Base-by-base conservation (phyloP, 2,113 vertebrate species). In the Oncorhynchus clarkii region DNA sequence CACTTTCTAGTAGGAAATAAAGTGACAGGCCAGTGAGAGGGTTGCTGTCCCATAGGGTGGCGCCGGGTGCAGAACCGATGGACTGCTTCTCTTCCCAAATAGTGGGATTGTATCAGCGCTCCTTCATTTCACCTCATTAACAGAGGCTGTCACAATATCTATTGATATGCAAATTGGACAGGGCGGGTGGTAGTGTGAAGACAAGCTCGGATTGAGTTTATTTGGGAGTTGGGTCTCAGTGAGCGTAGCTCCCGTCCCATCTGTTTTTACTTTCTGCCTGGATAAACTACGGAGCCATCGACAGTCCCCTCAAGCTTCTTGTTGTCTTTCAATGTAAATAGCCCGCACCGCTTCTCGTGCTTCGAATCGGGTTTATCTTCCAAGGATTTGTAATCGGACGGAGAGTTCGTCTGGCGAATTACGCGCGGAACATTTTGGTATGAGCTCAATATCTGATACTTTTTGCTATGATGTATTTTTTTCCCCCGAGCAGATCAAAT, bases 131-230 rank as follows among this genome's bases (percentile, higher is more conserved):
- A 2, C 27, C 16, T 71, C 6, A 27, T 8, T 78, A 67, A 74
- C 31, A 12, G 51, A 59, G 60, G 27, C 22, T 79, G 70, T 57
- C 72, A 54, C 73, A 67, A 49, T 34, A 45, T 45, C 1, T 39
- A 45, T 80, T 80, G 22, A 80, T 62, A 84, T 80, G 82, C 26
- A 72, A 82, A 82, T 80, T 0, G 7, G 8, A 45, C 31, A 49
- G 70, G 72, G 72, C 31, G 70, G 72, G 69, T 4, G 73, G 78
- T 18, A 2, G 70, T 54, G 51, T 54, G 51, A 54, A 18, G 13
- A 18, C 16, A 18, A 4, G 51, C 13, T 29, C 9, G 0, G 39
- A 45, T 2, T 45, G 39, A 73, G 72, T 5, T 31, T 5, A 31
- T 5, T 54, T 14, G 11, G 9, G 39, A 45, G 39, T 45, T 45